These are phyloP conservation scores for Drosophila mulleri DNA, from an alignment of 2,888 invertebrate genomes.

Conservation along the genomic window DNA sequence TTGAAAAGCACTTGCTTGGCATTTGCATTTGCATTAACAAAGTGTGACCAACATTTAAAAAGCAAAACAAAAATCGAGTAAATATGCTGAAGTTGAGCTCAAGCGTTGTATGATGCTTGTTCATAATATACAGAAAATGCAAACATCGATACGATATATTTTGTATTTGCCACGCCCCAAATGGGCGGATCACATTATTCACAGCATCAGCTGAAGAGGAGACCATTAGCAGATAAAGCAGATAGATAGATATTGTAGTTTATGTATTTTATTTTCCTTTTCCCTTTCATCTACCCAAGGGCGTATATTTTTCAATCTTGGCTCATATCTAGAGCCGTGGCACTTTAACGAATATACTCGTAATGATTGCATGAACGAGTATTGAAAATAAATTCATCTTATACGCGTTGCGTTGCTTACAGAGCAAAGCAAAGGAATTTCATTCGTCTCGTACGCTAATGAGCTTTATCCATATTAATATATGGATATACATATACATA, in stretches of 20 bases:
- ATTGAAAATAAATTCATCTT: conserved; percentile 7
- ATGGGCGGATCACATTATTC: neutral
- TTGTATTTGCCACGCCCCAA: neutral
- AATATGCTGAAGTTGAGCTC: neutral
- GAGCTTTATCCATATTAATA: conserved; percentile 33
- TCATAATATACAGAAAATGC: neutral
- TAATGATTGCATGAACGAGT: neutral
- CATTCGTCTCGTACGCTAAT: conserved; percentile 42
- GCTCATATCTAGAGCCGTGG: neutral
- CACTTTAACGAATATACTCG: neutral
- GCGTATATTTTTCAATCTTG: neutral
- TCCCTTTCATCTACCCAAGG: no score
- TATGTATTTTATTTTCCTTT: neutral
- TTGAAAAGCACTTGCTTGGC: conserved; percentile 48
- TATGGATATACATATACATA: neutral
- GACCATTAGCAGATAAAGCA: neutral
- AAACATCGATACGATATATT: neutral
- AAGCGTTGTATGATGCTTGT: neutral
- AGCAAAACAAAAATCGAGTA: neutral
- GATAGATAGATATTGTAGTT: neutral
- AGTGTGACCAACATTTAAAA: conserved; percentile 43
- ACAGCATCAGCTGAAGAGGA: neutral
- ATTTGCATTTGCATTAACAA: conserved; percentile 50
- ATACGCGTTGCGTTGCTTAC: conserved; percentile 21
- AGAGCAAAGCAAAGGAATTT: conserved; percentile 46